These are phyloP conservation scores for Anniella stebbinsi DNA, from an alignment of 2,797 vertebrate species.

Conservation along the genomic window DNA sequence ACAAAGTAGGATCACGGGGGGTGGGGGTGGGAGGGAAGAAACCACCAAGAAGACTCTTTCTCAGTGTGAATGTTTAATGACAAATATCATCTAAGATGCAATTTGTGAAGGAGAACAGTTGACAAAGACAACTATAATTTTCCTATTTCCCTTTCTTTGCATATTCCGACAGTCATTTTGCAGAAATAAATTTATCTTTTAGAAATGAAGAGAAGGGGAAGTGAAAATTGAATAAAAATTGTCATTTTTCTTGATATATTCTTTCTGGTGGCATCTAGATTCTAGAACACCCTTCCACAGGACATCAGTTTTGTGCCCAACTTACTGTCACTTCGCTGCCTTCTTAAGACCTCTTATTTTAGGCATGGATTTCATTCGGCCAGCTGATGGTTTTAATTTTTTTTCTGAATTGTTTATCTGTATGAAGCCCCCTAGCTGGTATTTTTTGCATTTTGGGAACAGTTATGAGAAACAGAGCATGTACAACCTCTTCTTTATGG, in stretches of 20 bases:
- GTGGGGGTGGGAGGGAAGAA: background rate
- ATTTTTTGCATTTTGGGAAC: background rate
- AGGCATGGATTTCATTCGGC: background rate
- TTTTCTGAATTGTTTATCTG: background rate
- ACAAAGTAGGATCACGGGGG: background rate
- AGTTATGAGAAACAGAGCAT: background rate
- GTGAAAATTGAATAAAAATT: background rate
- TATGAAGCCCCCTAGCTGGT: background rate
- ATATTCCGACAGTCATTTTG: background rate
- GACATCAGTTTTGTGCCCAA: background rate
- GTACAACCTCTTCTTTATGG: background rate
- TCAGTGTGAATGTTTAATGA: conserved; percentile 8
- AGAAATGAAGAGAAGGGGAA: background rate
- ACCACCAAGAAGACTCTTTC: background rate
- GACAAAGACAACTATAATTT: background rate
- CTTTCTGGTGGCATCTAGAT: background rate
- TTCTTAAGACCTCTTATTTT: background rate
- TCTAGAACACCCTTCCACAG: background rate
- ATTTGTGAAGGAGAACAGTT: conserved; percentile 3
- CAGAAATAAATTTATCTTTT: background rate
- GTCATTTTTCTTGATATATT: background rate
- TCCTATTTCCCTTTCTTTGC: background rate
- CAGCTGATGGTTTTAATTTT: background rate
- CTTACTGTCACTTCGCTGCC: background rate
- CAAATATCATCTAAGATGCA: background rate